Base-by-base conservation (phyloP, 2,888 invertebrate species). In the Cistogaster globosa region DNA sequence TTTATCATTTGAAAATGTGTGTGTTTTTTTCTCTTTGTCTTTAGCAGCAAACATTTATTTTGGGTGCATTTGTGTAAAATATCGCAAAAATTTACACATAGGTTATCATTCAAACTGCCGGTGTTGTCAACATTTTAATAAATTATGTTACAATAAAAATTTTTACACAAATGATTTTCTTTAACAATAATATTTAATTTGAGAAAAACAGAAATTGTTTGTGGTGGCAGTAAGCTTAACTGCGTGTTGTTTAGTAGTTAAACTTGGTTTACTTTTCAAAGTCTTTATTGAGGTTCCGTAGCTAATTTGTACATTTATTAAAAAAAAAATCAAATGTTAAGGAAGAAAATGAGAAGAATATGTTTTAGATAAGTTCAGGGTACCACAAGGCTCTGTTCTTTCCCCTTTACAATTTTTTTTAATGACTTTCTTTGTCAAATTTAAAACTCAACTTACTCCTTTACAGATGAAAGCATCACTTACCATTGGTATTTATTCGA, bases 51-150 rank as follows among this genome's bases (percentile, higher is more conserved):
- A 62, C 72, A 51, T 69, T 62, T 32, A 53, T n/a, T 67, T 76
- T 58, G 48, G 63, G 14, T 53, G 72, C 60, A 58, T 42, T 76
- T 75, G 48, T 75, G 63, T 71, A 53, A 69, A 74, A 57, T 80
- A 72, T 80, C 22, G 48, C 72, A 72, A 65, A 57, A 81, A 79
- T 85, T 82, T 75, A 55, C 82, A 85, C 85, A 85, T 85, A 85
- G 82, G 82, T 85, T 85, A 82, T 82, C 67, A 85, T 85, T 85
- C 67, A 82, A 79, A 85, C 67, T 82, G 77, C 78, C 65, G 38
- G 63, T 63, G 53, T 58, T 84, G 76, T 84, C 84, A 80, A 72
- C 80, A 67, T 62, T 48, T 42, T 60, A 74, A 83, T 83, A 72
- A 74, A 63, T 57, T 53, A 32, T 51, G 45, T 42, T 42, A 42